These are phyloP conservation scores for Biston stratarius DNA, from an alignment of 2,888 invertebrate genomes.

Conservation along the genomic window DNA sequence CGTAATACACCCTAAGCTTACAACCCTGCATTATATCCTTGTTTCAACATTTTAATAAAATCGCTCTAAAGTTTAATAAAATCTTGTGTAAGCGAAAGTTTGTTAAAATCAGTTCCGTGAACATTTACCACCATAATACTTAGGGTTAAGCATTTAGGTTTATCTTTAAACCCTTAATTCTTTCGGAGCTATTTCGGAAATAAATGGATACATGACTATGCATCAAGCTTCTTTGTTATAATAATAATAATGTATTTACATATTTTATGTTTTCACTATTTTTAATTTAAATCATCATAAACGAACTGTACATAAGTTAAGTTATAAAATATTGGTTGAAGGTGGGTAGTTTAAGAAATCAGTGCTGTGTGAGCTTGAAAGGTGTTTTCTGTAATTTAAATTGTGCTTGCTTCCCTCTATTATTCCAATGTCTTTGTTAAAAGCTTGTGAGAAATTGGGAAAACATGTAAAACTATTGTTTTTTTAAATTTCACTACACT, in stretches of 20 bases:
- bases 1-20: too few relatives aligned
- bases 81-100: too few relatives aligned
- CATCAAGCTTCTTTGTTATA: constrained; percentile 41
- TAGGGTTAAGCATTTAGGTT: too few relatives aligned
- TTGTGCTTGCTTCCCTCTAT: constrained; percentile 11
- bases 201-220: constrained; percentile 38
- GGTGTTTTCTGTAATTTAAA: constrained; percentile 5
- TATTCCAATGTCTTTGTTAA: not conserved
- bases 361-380: constrained; percentile 23
- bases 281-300: constrained; percentile 49
- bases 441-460: not conserved
- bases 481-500: not conserved
- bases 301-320: constrained; percentile 44
- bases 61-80: too few relatives aligned
- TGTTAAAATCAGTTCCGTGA: too few relatives aligned
- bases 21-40: too few relatives aligned
- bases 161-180: not conserved
- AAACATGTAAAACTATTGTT: not conserved
- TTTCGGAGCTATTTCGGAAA: not conserved
- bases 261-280: constrained; percentile 50
- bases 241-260: constrained; percentile 41
- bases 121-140: too few relatives aligned
- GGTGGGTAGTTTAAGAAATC: constrained; percentile 33
- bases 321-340: constrained; percentile 35
- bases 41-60: too few relatives aligned